Evolutionary conservation across 2,113 vertebrate species (phyloP).

Genomic region (Sula dactylatra): DNA sequence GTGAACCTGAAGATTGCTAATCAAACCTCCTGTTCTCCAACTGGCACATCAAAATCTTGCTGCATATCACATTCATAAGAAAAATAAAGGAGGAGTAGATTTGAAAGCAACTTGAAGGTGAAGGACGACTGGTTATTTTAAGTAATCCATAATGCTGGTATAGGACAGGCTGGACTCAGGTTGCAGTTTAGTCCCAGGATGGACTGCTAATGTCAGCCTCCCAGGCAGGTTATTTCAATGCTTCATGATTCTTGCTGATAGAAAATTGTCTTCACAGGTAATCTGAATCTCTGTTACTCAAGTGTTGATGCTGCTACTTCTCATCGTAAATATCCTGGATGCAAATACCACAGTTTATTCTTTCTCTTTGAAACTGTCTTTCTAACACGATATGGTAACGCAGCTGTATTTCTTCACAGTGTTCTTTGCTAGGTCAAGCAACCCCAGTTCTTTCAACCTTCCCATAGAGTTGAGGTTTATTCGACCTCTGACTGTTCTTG

Average conservation of each 20-base stretch:
- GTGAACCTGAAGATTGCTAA: not conserved
- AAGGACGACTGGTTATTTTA: not conserved
- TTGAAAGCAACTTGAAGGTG: not conserved
- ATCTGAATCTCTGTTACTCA: not conserved
- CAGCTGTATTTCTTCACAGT: not conserved
- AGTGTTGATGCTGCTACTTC: not conserved
- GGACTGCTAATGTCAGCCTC: not conserved
- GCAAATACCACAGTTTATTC: not conserved
- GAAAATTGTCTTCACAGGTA: not conserved
- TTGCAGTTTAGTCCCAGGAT: not conserved
- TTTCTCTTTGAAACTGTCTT: not conserved
- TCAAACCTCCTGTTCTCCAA: not conserved
- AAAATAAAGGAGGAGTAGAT: not conserved
- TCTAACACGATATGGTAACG: not conserved
- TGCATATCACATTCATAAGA: not conserved
- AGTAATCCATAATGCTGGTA: not conserved
- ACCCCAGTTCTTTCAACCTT: not conserved
- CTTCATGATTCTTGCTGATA: not conserved
- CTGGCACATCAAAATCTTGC: not conserved
- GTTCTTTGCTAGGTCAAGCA: not conserved
- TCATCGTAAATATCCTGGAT: not conserved
- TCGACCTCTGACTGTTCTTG: not conserved
- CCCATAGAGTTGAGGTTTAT: not conserved
- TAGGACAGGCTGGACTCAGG: not conserved
- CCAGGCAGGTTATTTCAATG: not conserved